Evolutionary conservation across 2,113 vertebrate species (phyloP).

Genomic region (Nasalis larvatus): DNA sequence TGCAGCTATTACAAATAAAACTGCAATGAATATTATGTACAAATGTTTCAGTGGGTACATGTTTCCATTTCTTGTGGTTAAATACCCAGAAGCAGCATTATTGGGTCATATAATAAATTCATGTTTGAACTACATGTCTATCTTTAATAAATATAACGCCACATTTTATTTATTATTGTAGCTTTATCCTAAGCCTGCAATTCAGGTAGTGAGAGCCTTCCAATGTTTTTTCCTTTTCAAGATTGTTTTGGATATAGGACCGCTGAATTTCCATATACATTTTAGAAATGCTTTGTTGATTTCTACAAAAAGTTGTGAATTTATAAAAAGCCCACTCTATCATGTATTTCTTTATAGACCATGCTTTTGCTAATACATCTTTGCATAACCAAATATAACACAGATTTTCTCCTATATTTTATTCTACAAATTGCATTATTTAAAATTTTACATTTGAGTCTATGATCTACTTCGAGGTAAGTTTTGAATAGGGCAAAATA

Average conservation of each 20-base stretch:
- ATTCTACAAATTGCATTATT: neutral
- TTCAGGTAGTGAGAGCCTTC: neutral
- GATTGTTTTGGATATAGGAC: neutral
- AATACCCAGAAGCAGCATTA: neutral
- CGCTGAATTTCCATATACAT: neutral
- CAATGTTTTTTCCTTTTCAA: neutral
- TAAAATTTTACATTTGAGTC: neutral
- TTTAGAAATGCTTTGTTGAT: neutral
- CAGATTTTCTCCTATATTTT: neutral
- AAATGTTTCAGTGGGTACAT: neutral
- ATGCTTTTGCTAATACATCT: neutral
- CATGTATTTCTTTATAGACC: neutral
- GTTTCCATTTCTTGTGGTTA: neutral
- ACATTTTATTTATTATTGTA: neutral
- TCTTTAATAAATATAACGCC: neutral
- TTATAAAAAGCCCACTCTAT: neutral
- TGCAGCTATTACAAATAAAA: constrained; percentile 16
- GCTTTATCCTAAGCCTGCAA: neutral
- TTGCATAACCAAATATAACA: neutral
- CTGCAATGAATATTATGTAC: neutral
- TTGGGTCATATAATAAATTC: neutral
- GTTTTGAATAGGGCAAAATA: neutral
- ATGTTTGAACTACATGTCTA: neutral
- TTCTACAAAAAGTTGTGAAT: neutral
- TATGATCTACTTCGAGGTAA: neutral